phyloP scores from a whole-genome alignment of 1,140 invertebrate genomes.

The Pseudomyrmex concolor region DNA sequence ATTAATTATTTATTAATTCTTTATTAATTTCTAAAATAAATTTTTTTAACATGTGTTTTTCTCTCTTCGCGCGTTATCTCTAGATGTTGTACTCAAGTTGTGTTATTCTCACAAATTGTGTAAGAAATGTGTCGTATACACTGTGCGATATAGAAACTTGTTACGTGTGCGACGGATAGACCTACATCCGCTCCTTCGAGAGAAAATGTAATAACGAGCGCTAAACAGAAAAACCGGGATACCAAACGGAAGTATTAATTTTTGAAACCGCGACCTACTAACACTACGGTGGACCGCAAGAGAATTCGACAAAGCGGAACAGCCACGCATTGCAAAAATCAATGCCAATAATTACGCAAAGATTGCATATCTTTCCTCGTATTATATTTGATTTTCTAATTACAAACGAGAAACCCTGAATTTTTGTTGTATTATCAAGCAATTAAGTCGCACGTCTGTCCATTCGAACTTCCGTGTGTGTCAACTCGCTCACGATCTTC shows the following conservation, averaged over 20 bases:
- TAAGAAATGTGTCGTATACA: neutral
- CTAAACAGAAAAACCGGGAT: constrained; percentile 59
- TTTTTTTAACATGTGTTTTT: too few species aligned
- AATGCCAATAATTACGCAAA: constrained; percentile 60
- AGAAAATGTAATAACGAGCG: constrained; percentile 57
- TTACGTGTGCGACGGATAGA: neutral
- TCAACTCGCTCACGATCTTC: neutral
- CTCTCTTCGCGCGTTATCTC: too few species aligned
- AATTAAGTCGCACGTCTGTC: constrained; percentile 17
- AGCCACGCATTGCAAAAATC: neutral
- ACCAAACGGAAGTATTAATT: constrained; percentile 59
- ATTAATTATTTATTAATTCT: too few species aligned
- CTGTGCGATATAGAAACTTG: neutral
- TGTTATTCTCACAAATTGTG: neutral
- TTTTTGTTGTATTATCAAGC: neutral
- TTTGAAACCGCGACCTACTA: neutral
- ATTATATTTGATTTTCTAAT: neutral
- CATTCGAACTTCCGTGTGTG: constrained; percentile 23
- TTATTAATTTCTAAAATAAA: too few species aligned
- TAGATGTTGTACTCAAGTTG: neutral
- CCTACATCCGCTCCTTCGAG: neutral
- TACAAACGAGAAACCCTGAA: neutral
- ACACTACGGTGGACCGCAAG: neutral
- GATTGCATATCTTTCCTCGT: constrained; percentile 46
- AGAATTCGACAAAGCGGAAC: neutral